These are phyloP conservation scores for Dasysyrphus albostriatus DNA, from an alignment of 2,888 invertebrate species.

Conservation along the genomic window DNA sequence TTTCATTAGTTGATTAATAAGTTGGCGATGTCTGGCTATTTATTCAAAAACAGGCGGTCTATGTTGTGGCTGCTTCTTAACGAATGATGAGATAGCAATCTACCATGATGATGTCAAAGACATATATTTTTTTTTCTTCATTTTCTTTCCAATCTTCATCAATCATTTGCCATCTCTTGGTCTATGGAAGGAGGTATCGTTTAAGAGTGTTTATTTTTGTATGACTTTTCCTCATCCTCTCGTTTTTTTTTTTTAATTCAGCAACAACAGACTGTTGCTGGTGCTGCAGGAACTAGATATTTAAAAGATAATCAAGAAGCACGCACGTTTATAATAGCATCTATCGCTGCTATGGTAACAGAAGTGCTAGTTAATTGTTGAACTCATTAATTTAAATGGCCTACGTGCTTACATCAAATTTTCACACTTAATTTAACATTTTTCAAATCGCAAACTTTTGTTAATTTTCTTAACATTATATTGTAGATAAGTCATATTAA, in stretches of 20 bases:
- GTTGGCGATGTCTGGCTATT: slow-evolving; percentile 53
- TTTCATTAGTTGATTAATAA: slow-evolving; percentile 69
- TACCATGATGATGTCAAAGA: slow-evolving; percentile 59
- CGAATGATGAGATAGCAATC: slow-evolving; percentile 54
- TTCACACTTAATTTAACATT: slow-evolving; percentile 33
- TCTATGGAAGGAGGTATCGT: slow-evolving; percentile 12
- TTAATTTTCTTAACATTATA: not conserved
- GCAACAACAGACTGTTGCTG: slow-evolving; percentile 21
- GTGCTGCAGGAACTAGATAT: slow-evolving; percentile 32
- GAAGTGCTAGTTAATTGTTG: slow-evolving; percentile 51
- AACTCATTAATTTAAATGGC: slow-evolving; percentile 53
- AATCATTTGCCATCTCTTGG: slow-evolving; percentile 42
- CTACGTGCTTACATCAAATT: slow-evolving; percentile 9
- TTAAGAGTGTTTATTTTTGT: slow-evolving; percentile 11
- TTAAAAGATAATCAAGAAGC: slow-evolving; percentile 28
- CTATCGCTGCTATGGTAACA: slow-evolving; percentile 15
- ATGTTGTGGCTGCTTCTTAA: slow-evolving; percentile 28
- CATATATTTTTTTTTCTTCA: slow-evolving; percentile 34
- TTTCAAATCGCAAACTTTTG: slow-evolving; percentile 12
- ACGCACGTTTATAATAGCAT: slow-evolving; percentile 18
- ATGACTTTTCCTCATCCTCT: slow-evolving; percentile 11
- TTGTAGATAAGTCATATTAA: not conserved
- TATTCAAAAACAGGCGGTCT: slow-evolving; percentile 38
- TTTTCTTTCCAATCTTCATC: slow-evolving; percentile 44
- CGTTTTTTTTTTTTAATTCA: slow-evolving; percentile 30